Conservation (phyloP, 2,888 invertebrate species). For the Archips xylosteana region DNA sequence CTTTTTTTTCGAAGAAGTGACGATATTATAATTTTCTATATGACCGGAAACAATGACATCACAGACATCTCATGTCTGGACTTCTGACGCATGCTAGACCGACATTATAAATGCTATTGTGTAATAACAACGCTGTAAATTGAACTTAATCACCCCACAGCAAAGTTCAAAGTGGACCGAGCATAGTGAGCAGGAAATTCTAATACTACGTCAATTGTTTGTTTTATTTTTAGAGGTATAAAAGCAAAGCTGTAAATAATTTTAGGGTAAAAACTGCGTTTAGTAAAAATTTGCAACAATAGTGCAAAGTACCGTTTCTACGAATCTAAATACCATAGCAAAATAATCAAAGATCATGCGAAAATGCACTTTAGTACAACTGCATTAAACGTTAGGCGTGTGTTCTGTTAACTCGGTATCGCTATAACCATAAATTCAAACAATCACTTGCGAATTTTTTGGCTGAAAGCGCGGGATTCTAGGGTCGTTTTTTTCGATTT, state of each 20-base stretch:
- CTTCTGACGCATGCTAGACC: constrained; percentile 49
- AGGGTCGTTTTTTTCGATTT: constrained; percentile 40
- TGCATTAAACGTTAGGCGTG: not conserved
- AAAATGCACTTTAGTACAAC: not conserved
- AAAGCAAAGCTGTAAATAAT: constrained; percentile 35
- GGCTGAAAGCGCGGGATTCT: constrained; percentile 58
- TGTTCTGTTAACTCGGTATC: constrained; percentile 1
- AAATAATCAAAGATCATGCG: not conserved
- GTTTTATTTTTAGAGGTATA: constrained; percentile 21
- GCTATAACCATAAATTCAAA: constrained; percentile 35
- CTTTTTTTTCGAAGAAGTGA: too few relatives aligned
- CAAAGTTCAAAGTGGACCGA: constrained; percentile 54
- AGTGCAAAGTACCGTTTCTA: constrained; percentile 25
- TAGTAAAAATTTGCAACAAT: constrained; percentile 17
- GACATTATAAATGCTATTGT: constrained; percentile 42
- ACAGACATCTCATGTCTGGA: constrained; percentile 56
- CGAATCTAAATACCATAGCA: not conserved
- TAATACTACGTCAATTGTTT: constrained; percentile 32
- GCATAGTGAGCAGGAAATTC: constrained; percentile 58
- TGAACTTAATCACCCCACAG: constrained; percentile 9
- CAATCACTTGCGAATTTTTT: constrained; percentile 19
- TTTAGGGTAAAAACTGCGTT: constrained; percentile 18
- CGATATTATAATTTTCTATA: constrained; percentile 5
- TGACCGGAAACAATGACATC: constrained; percentile 54
- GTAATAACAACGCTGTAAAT: constrained; percentile 67